Evolutionary conservation across 2,888 invertebrate genomes (phyloP).

Genomic region (Heliconius aoede): DNA sequence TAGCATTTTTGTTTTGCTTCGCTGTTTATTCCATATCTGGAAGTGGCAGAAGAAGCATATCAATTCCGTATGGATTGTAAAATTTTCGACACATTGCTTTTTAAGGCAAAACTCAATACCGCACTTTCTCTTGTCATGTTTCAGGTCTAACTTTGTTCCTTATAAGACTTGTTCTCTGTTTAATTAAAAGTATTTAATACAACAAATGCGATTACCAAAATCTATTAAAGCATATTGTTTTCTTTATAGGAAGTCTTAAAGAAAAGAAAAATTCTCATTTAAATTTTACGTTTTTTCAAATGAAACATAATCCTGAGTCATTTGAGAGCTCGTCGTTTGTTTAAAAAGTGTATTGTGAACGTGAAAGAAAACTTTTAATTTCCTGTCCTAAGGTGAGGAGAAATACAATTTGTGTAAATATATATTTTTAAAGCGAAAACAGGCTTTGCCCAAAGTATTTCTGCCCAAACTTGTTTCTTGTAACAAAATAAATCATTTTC

Average conservation of each 20-base stretch:
- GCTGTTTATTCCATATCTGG: too few species aligned
- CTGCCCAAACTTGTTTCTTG: too few species aligned
- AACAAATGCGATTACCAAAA: background rate
- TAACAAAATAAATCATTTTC: too few species aligned
- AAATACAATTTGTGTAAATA: constrained; percentile 4
- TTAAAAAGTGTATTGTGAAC: constrained; percentile 28
- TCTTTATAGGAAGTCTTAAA: background rate
- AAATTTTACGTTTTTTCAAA: constrained; percentile 22
- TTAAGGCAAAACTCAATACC: background rate
- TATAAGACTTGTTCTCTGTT: too few species aligned
- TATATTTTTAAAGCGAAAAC: constrained; percentile 18
- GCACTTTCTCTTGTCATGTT: background rate
- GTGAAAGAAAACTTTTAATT: constrained; percentile 33
- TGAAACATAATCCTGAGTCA: constrained; percentile 25
- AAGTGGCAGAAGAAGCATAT: background rate
- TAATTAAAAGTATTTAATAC: too few species aligned
- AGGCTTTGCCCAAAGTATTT: background rate
- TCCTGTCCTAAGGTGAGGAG: constrained; percentile 35
- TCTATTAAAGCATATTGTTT: background rate
- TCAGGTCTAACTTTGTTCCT: too few species aligned
- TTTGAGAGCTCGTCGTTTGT: constrained; percentile 26
- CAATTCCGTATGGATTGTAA: background rate
- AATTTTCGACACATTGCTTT: too few species aligned
- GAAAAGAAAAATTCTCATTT: background rate
- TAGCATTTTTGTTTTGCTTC: background rate